These are phyloP conservation scores for Deilephila elpenor DNA, from an alignment of 2,888 invertebrate genomes.

Conservation along the genomic window DNA sequence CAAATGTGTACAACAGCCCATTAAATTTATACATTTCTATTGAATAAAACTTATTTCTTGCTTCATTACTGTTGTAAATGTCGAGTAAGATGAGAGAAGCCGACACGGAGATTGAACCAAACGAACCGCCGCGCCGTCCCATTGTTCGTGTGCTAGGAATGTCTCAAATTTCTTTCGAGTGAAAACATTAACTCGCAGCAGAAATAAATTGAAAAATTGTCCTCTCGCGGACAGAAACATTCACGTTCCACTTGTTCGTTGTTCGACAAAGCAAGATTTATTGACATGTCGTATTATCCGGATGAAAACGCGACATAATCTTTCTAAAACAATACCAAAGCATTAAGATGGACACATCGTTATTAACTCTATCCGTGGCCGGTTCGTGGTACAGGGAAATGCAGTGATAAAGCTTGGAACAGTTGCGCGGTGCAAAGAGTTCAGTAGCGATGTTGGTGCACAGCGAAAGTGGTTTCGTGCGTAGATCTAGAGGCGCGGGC, in stretches of 20 bases:
- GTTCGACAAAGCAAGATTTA: background rate
- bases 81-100: constrained; percentile 1
- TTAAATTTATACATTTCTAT: constrained; percentile 38
- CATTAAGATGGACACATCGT: background rate
- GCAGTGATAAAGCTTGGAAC: constrained; percentile 31
- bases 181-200: constrained; percentile 52
- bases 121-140: background rate
- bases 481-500: constrained; percentile 60
- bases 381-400: background rate
- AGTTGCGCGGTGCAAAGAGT: constrained; percentile 49
- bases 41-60: constrained; percentile 61
- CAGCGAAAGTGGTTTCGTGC: constrained; percentile 80
- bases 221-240: background rate
- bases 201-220: constrained; percentile 30
- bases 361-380: background rate
- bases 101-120: background rate
- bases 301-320: background rate
- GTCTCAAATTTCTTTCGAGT: constrained; percentile 57
- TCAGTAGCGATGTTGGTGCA: constrained; percentile 60
- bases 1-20: background rate
- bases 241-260: background rate
- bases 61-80: constrained; percentile 46
- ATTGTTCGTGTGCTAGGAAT: constrained; percentile 44
- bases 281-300: background rate
- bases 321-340: background rate